A percentile compares a stretch with the other conserved stretches of the same genome.
phyloP scores from a whole-genome alignment of 2,888 invertebrate species.

The Dusona sp. region DNA sequence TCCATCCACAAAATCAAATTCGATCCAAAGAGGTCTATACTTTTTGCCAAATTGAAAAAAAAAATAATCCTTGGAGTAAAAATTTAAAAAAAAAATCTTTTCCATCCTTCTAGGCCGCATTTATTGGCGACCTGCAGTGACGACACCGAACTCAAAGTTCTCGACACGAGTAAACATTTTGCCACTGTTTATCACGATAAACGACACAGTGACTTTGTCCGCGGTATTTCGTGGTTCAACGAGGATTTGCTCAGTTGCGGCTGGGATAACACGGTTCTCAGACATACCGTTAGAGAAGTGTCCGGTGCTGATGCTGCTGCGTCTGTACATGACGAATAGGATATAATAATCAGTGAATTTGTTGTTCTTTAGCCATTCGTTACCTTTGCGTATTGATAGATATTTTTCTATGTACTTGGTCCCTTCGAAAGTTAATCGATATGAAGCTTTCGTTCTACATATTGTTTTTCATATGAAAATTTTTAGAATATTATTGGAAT shows the following conservation, averaged over 20 bases:
- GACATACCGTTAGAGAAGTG: constrained; percentile 76
- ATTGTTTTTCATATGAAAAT: not conserved
- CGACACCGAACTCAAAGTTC: constrained; percentile 83
- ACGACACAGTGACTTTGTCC: constrained; percentile 86
- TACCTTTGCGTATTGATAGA: not conserved
- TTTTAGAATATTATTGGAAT: not conserved
- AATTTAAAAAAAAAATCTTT: constrained; percentile 28
- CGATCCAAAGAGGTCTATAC: constrained; percentile 78
- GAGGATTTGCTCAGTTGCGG: constrained; percentile 86
- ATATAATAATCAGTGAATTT: not conserved
- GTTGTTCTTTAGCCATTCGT: not conserved
- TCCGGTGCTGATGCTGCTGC: not conserved
- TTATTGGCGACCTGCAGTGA: constrained; percentile 86
- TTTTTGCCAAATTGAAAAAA: not conserved
- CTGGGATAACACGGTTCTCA: constrained; percentile 86
- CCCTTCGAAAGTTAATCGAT: not conserved
- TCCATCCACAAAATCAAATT: constrained; percentile 83
- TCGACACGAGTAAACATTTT: constrained; percentile 82
- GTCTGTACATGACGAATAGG: not conserved
- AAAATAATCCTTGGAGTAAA: not conserved
- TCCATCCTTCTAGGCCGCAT: constrained; percentile 75
- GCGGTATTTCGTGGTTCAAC: constrained; percentile 86
- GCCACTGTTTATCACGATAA: constrained; percentile 84
- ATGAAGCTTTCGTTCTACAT: not conserved
- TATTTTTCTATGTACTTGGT: not conserved